Evolutionary conservation across 2,888 invertebrate genomes (phyloP).

Genomic region (Agriopis leucophaearia): DNA sequence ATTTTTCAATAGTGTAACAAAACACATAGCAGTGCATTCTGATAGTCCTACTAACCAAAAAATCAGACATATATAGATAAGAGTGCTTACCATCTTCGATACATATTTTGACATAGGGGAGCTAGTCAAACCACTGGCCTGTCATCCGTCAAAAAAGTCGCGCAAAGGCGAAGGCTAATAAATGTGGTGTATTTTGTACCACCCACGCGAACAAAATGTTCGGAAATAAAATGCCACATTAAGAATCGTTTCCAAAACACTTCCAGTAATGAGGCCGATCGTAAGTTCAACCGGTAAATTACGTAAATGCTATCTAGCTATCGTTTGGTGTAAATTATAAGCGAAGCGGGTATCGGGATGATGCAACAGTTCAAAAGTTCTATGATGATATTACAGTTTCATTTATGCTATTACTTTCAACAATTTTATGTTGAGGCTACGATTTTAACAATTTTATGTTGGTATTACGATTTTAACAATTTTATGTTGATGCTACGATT

Average conservation of each 20-base stretch:
- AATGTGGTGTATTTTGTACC: conserved; percentile 23
- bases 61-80: neutral
- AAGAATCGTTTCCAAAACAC: conserved; percentile 74
- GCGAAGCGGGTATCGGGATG: conserved; percentile 36
- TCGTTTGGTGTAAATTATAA: conserved; percentile 48
- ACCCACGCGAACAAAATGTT: conserved; percentile 50
- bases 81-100: neutral
- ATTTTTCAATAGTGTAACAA: no score
- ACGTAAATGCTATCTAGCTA: conserved; percentile 64
- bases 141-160: neutral
- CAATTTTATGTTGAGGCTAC: neutral
- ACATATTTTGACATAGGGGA: neutral
- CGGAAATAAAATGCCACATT: conserved; percentile 63
- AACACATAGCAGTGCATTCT: no score
- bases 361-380: neutral
- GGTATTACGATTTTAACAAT: no score
- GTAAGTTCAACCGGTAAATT: conserved; percentile 75
- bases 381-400: neutral
- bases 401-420: neutral
- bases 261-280: conserved; percentile 75
- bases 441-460: neutral
- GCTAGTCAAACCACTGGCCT: neutral
- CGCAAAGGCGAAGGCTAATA: conserved; percentile 20
- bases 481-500: neutral
- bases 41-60: no score